Percentiles rank a stretch among this genome's conserved stretches.
phyloP scores from a whole-genome alignment of 1,140 invertebrate genomes.

The Apis florea region DNA sequence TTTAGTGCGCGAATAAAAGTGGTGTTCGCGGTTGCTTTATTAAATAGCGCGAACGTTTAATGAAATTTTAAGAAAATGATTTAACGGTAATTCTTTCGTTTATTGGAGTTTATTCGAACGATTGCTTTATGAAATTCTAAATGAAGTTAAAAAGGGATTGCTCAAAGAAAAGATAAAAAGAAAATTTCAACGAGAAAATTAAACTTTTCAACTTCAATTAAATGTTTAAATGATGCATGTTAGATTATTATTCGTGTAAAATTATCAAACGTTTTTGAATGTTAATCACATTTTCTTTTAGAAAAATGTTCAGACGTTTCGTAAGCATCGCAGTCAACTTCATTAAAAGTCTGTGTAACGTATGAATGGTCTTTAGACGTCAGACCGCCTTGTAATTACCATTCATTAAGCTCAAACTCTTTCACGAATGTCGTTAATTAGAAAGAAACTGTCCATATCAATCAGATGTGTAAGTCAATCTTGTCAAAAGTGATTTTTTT shows the following conservation, averaged over 20 bases:
- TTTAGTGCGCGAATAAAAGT: background rate
- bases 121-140: too few species aligned
- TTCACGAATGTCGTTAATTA: background rate
- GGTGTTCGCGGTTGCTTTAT: too few species aligned
- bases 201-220: too few species aligned
- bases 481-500: background rate
- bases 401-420: background rate
- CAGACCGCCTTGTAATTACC: background rate
- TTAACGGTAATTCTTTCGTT: too few species aligned
- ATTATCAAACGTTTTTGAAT: background rate
- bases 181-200: too few species aligned
- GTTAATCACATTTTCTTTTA: background rate
- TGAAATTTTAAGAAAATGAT: background rate
- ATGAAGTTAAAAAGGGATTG: too few species aligned
- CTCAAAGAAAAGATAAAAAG: too few species aligned
- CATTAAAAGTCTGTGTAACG: background rate
- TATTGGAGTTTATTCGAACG: too few species aligned
- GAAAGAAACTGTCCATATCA: background rate
- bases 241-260: background rate
- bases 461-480: background rate
- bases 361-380: background rate
- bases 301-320: background rate
- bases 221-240: background rate
- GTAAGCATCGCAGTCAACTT: background rate
- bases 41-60: background rate